Evolutionary conservation across 1,140 invertebrate species (phyloP).

Genomic region (Drosophila santomea): DNA sequence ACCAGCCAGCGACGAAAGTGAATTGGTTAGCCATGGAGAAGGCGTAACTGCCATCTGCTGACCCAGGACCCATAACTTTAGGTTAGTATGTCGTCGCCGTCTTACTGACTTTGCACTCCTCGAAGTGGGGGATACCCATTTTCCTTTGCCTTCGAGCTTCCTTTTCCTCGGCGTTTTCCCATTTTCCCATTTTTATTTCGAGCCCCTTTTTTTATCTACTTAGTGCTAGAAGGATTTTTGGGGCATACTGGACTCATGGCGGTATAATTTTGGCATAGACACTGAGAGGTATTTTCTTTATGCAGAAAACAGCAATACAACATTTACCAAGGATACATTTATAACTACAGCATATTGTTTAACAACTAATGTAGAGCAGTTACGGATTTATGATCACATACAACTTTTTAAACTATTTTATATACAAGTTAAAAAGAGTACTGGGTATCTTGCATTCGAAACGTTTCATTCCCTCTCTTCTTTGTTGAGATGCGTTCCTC

Average conservation of each 20-base stretch:
- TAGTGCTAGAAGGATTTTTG: not conserved
- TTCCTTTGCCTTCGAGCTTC: conserved; percentile 12
- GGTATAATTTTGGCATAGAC: too few relatives aligned
- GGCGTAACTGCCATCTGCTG: conserved; percentile 70
- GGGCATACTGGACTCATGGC: not conserved
- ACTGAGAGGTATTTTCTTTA: too few relatives aligned
- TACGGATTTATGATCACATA: too few relatives aligned
- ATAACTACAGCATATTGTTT: too few relatives aligned
- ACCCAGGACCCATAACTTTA: conserved; percentile 74
- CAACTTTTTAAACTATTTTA: too few relatives aligned
- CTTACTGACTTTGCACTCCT: conserved; percentile 49
- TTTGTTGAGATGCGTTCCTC: conserved; percentile 41
- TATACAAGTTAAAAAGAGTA: too few relatives aligned
- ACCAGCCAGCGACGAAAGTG: conserved; percentile 47
- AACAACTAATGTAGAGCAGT: too few relatives aligned
- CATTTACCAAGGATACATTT: too few relatives aligned
- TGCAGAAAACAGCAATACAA: too few relatives aligned
- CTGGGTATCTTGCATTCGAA: not conserved
- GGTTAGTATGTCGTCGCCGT: conserved; percentile 70
- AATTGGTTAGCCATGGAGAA: conserved; percentile 66
- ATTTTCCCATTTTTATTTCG: conserved; percentile 36
- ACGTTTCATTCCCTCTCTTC: not conserved
- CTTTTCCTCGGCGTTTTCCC: conserved; percentile 15
- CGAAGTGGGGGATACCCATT: conserved; percentile 4
- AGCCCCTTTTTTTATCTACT: conserved; percentile 5